These are phyloP conservation scores for Diarsia brunnea DNA, from an alignment of 2,888 invertebrate genomes.

Conservation along the genomic window DNA sequence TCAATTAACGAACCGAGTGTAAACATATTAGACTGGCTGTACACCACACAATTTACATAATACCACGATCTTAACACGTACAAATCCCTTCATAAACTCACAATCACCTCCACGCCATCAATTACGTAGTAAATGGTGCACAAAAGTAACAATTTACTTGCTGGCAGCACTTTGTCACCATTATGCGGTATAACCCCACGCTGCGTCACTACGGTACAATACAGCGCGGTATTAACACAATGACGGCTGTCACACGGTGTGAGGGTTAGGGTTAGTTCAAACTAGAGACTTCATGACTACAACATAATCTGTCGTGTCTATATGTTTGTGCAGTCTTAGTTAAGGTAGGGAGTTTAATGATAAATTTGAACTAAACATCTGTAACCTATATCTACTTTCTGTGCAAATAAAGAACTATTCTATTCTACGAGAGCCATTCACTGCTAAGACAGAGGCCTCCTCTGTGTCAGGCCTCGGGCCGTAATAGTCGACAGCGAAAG, in stretches of 20 bases:
- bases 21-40: too few relatives aligned
- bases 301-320: background rate
- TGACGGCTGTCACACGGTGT: conserved; percentile 2
- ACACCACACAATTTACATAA: background rate
- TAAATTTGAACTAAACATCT: too few relatives aligned
- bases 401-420: too few relatives aligned
- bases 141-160: conserved; percentile 28
- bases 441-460: background rate
- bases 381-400: too few relatives aligned
- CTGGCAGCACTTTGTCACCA: conserved; percentile 23
- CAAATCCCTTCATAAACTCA: conserved; percentile 4
- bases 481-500: background rate
- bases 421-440: background rate
- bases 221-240: conserved; percentile 22
- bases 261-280: background rate
- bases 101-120: conserved; percentile 16
- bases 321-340: too few relatives aligned
- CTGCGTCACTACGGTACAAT: background rate
- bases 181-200: conserved; percentile 1
- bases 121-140: conserved; percentile 16
- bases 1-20: too few relatives aligned
- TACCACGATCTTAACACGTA: background rate
- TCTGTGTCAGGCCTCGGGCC: background rate
- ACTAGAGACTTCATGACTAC: background rate
- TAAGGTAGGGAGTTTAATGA: too few relatives aligned